Percentiles rank a stretch among this genome's conserved stretches.
Conservation (phyloP, 2,113 vertebrate species). For the Gobiocypris rarus region DNA sequence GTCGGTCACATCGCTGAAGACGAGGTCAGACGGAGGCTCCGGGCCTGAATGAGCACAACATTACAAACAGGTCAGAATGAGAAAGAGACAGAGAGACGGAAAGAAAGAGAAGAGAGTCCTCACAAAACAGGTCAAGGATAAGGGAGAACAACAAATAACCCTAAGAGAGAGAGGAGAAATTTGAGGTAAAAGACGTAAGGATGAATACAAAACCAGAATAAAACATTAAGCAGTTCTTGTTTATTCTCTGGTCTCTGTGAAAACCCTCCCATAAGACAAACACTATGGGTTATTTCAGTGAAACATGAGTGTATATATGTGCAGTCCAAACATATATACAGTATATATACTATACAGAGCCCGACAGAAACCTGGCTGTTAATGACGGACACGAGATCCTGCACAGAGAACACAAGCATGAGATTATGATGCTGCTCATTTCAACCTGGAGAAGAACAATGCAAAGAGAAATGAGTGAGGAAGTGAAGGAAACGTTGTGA, state of each 20-base stretch:
- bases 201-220: neutral
- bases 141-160: neutral
- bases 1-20: constrained; percentile 70
- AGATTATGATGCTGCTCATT: constrained; percentile 54
- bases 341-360: constrained; percentile 73
- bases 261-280: neutral
- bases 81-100: too few relatives aligned
- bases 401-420: constrained; percentile 58
- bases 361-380: constrained; percentile 44
- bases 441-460: constrained; percentile 66
- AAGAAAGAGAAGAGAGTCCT: neutral
- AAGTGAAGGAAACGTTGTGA: constrained; percentile 36
- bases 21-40: constrained; percentile 70
- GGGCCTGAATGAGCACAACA: constrained; percentile 64
- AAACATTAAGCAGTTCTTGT: constrained; percentile 2
- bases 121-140: neutral
- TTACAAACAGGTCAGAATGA: neutral
- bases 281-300: constrained; percentile 59
- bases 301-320: constrained; percentile 74
- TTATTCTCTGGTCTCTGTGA: neutral
- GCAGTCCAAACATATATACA: constrained; percentile 78
- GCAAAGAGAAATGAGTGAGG: constrained; percentile 39
- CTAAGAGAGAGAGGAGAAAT: neutral
- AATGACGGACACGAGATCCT: constrained; percentile 63
- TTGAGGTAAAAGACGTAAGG: neutral